A percentile compares a stretch with the other conserved stretches of the same genome.
Evolutionary conservation across 2,888 invertebrate species (phyloP).

Genomic region (Dolichopus griseipennis): DNA sequence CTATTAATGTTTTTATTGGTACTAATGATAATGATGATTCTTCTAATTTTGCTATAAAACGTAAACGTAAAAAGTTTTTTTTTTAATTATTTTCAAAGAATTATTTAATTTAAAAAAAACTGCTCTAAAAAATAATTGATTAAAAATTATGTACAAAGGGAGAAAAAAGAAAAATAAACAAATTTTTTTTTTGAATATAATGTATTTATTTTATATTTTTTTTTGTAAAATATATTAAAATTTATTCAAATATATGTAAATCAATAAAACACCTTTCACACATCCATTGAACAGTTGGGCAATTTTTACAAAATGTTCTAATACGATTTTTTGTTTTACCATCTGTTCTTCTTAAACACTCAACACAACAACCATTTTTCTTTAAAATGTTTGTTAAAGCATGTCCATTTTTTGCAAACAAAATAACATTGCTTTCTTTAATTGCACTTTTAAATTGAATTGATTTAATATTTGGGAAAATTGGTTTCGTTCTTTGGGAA

Average conservation of each 20-base stretch:
- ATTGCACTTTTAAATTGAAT: not conserved
- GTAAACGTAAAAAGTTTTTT: too few relatives aligned
- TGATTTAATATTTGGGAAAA: not conserved
- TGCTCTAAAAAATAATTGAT: too few relatives aligned
- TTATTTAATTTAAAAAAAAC: too few relatives aligned
- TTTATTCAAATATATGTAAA: slow-evolving; percentile 19
- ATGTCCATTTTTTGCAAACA: not conserved
- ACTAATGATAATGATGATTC: not conserved
- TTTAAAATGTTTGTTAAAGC: not conserved
- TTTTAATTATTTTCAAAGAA: too few relatives aligned
- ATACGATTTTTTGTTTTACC: not conserved
- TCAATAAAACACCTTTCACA: slow-evolving; percentile 36
- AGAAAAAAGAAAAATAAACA: too few relatives aligned
- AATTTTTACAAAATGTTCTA: slow-evolving; percentile 36
- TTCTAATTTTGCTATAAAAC: too few relatives aligned
- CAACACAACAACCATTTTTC: not conserved
- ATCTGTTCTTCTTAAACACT: not conserved
- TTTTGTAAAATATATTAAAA: too few relatives aligned
- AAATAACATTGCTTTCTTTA: not conserved
- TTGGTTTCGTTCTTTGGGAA: not conserved
- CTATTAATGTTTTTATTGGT: not conserved
- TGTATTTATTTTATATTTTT: too few relatives aligned
- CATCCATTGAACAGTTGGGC: slow-evolving; percentile 40
- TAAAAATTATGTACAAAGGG: too few relatives aligned
- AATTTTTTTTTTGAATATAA: too few relatives aligned